Evolutionary conservation across 2,888 invertebrate species (phyloP).

Genomic region (Gandaritis pyraliata): DNA sequence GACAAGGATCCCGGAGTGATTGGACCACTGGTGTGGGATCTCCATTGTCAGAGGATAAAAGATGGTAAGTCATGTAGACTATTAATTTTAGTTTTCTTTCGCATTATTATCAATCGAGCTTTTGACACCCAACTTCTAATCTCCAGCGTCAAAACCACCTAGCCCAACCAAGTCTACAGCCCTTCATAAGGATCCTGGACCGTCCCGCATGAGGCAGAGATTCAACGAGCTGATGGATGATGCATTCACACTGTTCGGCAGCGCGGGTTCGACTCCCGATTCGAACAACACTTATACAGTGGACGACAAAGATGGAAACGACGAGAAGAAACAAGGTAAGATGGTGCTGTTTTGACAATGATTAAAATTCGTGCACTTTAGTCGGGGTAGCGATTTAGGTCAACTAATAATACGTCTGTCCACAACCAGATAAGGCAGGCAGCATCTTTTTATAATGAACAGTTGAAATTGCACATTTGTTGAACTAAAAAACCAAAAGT

Average conservation of each 20-base stretch:
- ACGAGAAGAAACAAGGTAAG: conserved; percentile 48
- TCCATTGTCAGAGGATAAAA: conserved; percentile 88
- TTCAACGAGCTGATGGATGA: conserved; percentile 92
- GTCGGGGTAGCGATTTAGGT: too few species aligned
- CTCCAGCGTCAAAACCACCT: conserved; percentile 66
- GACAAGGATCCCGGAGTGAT: conserved; percentile 93
- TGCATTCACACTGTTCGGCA: conserved; percentile 90
- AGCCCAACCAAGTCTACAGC: conserved; percentile 59
- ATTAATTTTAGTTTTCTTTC: too few species aligned
- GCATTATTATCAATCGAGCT: too few species aligned
- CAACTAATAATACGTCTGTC: too few species aligned
- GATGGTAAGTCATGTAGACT: conserved; percentile 67
- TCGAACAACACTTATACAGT: conserved; percentile 66
- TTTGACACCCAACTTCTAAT: neutral
- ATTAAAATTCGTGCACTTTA: too few species aligned
- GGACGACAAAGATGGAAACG: conserved; percentile 47
- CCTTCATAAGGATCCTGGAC: conserved; percentile 59
- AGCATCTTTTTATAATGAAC: too few species aligned
- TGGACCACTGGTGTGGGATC: conserved; percentile 93
- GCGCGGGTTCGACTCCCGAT: conserved; percentile 83
- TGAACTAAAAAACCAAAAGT: too few species aligned
- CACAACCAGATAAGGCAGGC: too few species aligned
- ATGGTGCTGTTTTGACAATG: too few species aligned
- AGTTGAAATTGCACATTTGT: too few species aligned
- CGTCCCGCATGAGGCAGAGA: conserved; percentile 88